Percentiles rank a stretch among this genome's conserved stretches.
Evolutionary conservation across 2,797 vertebrate species (phyloP).

Genomic region (Odontamblyopus rebecca): DNA sequence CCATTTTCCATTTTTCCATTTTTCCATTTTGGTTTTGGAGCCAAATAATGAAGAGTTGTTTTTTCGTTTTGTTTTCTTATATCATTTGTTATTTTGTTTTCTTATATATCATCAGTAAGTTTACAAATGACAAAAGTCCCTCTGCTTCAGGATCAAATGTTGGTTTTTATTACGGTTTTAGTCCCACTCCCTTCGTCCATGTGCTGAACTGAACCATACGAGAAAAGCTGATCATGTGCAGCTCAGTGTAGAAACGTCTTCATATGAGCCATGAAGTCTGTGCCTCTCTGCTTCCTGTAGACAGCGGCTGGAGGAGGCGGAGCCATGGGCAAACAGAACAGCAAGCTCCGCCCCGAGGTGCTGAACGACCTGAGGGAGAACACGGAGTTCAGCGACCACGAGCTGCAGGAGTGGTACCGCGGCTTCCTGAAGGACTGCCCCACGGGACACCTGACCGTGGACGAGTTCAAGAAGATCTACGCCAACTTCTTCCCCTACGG

Average conservation of each 20-base stretch:
- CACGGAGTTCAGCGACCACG: constrained; percentile 83
- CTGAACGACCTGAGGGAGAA: constrained; percentile 83
- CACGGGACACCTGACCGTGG: constrained; percentile 80
- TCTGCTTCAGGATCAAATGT: too few species aligned
- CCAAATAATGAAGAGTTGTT: too few species aligned
- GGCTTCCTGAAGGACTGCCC: constrained; percentile 86
- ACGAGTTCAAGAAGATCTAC: constrained; percentile 87
- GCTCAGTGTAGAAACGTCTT: neutral
- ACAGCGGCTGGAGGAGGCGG: neutral
- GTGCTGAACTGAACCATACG: constrained; percentile 11
- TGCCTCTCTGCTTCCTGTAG: neutral
- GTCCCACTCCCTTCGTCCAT: too few species aligned
- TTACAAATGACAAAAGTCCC: neutral
- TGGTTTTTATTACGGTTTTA: too few species aligned
- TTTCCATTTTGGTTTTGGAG: too few species aligned
- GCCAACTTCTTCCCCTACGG: constrained; percentile 97
- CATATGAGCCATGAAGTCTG: neutral
- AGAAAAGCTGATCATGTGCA: neutral
- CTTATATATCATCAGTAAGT: too few species aligned
- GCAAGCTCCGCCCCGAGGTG: constrained; percentile 83
- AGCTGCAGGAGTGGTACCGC: constrained; percentile 86
- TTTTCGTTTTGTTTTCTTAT: too few species aligned
- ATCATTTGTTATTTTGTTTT: too few species aligned
- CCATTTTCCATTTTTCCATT: too few species aligned
- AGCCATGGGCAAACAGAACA: constrained; percentile 85